Evolutionary conservation across 2,888 invertebrate genomes (phyloP), one percentile per base, ranked within the genome.

Genomic region (Lepidonotus clava): DNA sequence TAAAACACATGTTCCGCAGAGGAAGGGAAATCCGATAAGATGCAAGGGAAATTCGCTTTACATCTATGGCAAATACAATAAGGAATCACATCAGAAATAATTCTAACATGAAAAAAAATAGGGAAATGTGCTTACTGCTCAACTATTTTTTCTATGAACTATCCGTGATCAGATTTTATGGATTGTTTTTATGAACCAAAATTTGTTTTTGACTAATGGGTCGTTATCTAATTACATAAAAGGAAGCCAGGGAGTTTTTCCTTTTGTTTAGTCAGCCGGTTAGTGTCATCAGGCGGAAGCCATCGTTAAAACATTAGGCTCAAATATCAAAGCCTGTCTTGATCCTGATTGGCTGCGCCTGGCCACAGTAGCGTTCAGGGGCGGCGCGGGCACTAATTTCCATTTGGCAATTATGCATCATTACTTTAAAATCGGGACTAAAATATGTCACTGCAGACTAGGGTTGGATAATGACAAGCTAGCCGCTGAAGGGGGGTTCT

Each of bases 251-350:
- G 8, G 18, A 11, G 46, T 61, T 61, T 24, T 24, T 32, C 28
- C 61, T 61, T 61, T 61, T 61, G 61, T 61, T 32, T 28, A 4
- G 28, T 24, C 24, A 28, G n/a, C 61, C 11, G 1, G 61, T 18
- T n/a, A 28, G 61, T 61, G n/a, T 61, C 24, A 61, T 61, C 61
- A 28, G 11, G 1, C 24, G 28, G 61, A 61, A 28, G 61, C 24
- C 28, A 28, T 32, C 11, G 11, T 28, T 28, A 18, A 28, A 61
- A 61, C 61, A 11, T 28, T 61, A n/a, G 28, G 61, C 61, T 61
- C 61, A 61, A 61, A 61, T 61, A 61, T 61, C 61, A 61, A 61
- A 61, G 61, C 61, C 4, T 2, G 24, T 28, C 61, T 61, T 61
- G 28, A 32, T 5, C 2, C 28, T 28, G 61, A 61, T 61, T 8